Base-by-base conservation (phyloP, 2,113 vertebrate species). In the Calonectris borealis region DNA sequence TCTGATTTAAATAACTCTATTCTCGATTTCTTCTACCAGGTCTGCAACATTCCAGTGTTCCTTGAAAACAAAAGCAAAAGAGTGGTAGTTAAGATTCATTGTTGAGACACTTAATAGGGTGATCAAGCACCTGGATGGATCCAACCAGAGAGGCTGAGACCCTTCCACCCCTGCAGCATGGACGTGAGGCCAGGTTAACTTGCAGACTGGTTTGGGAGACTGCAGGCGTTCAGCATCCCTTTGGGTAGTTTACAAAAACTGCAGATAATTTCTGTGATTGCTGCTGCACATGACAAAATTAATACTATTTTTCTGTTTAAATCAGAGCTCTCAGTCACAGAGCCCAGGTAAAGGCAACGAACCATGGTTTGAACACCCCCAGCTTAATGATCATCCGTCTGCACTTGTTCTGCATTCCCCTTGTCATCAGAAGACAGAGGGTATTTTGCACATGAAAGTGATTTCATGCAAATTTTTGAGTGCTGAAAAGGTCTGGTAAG, bases 351-450 rank as follows among this genome's bases (percentile, higher is more conserved):
- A 72, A 83, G 12, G 31, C 60, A 83, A 55, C 1, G 1, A 79
- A 40, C 36, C 3, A 1, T 31, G 40, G 40, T 78, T 36, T 68
- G 42, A 80, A 40, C 34, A 64, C 8, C 10, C 20, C 9, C 20
- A 31, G 13, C 10, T 75, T 58, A 83, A 64, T 27, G 42, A 52
- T 58, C 25, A 52, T 32, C 55, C 5, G 4, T 44, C 40, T 55
- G 26, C 16, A 38, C 36, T 62, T 1, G 0, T 69, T 75, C 55
- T 64, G 7, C 0, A 0, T 94, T 83, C 25, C 32, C 10, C 7
- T 88, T 69, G 57, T 54, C 11, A 54, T 49, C 34, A 81, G 49
- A 69, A 88, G 48, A 69, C 17, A 69, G 48, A 38, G 27, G 20
- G 31, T 62, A 46, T 88, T 88, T 83, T 83, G 54, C 61, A 80